These are phyloP conservation scores for Drosophila infuscata DNA, from an alignment of 2,888 invertebrate genomes.

Conservation along the genomic window DNA sequence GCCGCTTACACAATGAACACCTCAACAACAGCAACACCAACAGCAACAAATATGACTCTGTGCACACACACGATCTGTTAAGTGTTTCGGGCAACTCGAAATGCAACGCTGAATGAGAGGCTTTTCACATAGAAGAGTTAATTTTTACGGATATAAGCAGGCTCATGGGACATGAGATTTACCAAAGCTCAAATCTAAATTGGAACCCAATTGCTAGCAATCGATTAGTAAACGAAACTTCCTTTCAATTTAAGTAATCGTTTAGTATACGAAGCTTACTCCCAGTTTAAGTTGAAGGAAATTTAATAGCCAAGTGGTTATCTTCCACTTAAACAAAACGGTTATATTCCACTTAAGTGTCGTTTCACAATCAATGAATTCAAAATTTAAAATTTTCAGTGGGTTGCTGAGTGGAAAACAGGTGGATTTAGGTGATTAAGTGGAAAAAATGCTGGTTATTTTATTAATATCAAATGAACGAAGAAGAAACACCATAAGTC, in stretches of 20 bases:
- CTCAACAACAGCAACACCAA: conserved; percentile 14
- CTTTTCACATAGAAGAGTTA: background rate
- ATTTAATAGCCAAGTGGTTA: background rate
- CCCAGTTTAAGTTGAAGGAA: background rate
- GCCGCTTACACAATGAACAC: conserved; percentile 65
- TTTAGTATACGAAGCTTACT: background rate
- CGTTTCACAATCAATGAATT: background rate
- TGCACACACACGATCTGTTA: conserved; percentile 49
- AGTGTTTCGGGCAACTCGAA: conserved; percentile 54
- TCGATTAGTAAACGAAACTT: background rate
- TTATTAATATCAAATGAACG: background rate
- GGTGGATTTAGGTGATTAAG: background rate
- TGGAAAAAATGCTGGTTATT: background rate
- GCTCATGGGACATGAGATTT: background rate
- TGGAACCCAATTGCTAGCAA: background rate
- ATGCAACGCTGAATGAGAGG: conserved; percentile 6
- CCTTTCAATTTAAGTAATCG: background rate
- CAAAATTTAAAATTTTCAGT: background rate
- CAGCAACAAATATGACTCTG: conserved; percentile 17
- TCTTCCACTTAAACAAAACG: background rate
- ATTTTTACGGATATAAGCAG: background rate
- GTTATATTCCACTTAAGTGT: background rate
- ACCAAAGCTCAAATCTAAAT: background rate
- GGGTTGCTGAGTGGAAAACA: background rate
- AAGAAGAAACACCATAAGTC: background rate